Base-by-base conservation (phyloP, 2,797 vertebrate species). In the Phoeniculus purpureus region DNA sequence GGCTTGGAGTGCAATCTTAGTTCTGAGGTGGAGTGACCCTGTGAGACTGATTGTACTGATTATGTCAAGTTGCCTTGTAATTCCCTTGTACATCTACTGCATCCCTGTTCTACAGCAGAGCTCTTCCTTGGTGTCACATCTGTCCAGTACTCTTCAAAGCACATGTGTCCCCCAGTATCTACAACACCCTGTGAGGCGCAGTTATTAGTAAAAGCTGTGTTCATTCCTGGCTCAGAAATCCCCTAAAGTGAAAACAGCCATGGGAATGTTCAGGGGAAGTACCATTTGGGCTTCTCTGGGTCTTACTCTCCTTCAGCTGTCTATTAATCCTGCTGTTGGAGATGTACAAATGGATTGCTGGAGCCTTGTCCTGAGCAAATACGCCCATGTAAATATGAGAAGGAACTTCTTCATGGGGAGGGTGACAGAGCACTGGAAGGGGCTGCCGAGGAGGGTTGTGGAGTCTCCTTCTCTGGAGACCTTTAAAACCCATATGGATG, bases 181-280 rank as follows among this genome's bases (percentile, higher is more conserved):
- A 31, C 51, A 55, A 45, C 60, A 79, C 55, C 6, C 3, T 68
- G 51, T 65, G 60, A 58, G 21, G 14, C 32, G 60, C 45, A 59
- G 55, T 73, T 80, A 48, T 48, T 83, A 67, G 55, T 75, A 76
- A 74, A 65, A 74, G 27, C 68, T 71, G 8, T 65, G 15, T 54
- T 92, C 50, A n/a, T 70, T 87, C 45, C 32, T 90, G 66, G 26
- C 62, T 85, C 43, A 45, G 68, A 85, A 92, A 70, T 78, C 62
- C 62, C 72, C 54, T 75, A 70, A 83, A 75, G n/a, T 65, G 76
- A 83, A 68, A 75, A 68, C 26, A 87, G 54, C 73, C 17, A 9
- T 7, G 48, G 82, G 32, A 68, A 68, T 21, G 13, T 56, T 75
- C 12, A 25, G n/a, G 37, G 26, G 5, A 62, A 27, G 26, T 37